Evolutionary conservation across 2,888 invertebrate species (phyloP), one percentile per base, ranked within the genome.

Genomic region (Dascillus cervinus): DNA sequence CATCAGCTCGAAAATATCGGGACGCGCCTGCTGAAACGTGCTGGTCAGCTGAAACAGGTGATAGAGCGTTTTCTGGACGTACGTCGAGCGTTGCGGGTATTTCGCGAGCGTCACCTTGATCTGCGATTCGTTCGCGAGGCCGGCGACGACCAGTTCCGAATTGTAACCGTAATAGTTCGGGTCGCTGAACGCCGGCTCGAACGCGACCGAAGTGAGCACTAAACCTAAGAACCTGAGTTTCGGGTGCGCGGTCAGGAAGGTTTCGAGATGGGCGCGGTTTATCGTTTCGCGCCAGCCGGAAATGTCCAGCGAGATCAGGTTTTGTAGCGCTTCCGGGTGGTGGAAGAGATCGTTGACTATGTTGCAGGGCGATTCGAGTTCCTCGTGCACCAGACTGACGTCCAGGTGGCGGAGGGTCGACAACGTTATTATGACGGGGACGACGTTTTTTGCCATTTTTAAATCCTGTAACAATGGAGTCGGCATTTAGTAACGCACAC

Each of bases 41-140:
- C 48, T 46, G 2, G 60, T 60, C 33, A 73, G 63, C 50, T 67
- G 69, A 46, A 71, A 82, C 28, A 82, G 62, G 55, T 75, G 72
- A 57, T 77, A 79, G 15, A 82, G 60, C 29, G 78, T 74, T 53
- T 77, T 79, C 59, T 81, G 80, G 15, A 81, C 71, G 54, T 76
- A 81, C 32, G 67, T 58, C 3, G 71, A 66, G 25, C 79, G 67
- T 20, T 65, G 62, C 11, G 66, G 62, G 51, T 81, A 79, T 31
- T 72, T 65, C 36, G 61, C 62, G 24, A 82, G 60, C 1, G 77
- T 69, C 47, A 77, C 72, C 34, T 54, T 56, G 11, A 64, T 60
- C 35, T 64, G 63, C 20, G 49, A 43, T 28, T 62, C 61, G 32
- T 52, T 59, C 8, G 55, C 61, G 13, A 64, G 37, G 4, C 64